Conservation (phyloP, 2,888 invertebrate genomes). For the Phaedon cochleariae region DNA sequence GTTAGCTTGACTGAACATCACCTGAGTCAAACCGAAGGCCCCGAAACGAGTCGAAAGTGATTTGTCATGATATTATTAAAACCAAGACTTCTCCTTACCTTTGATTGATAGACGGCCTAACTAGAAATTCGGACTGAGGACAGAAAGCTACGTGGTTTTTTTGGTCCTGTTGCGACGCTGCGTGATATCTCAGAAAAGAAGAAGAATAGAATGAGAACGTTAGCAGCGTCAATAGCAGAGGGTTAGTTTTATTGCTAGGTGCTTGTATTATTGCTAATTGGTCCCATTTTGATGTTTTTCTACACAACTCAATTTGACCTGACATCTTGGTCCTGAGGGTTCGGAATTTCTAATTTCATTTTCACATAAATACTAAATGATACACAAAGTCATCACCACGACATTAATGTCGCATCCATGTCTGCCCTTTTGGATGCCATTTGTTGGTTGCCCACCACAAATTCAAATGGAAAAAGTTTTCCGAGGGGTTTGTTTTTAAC, state of each 20-base stretch:
- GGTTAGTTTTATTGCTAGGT: conserved; percentile 39
- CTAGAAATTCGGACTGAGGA: conserved; percentile 42
- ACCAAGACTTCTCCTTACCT: conserved; percentile 33
- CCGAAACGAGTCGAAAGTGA: conserved; percentile 43
- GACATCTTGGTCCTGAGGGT: no score
- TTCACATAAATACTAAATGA: no score
- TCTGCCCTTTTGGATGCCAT: no score
- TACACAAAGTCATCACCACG: no score
- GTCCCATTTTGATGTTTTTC: no score
- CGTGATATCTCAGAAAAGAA: conserved; percentile 29
- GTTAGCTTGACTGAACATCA: conserved; percentile 30
- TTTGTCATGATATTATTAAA: conserved; percentile 46
- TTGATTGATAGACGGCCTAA: conserved; percentile 48
- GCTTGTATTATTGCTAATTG: no score
- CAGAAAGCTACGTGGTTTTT: conserved; percentile 41
- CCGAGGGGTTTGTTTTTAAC: no score
- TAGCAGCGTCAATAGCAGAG: conserved; percentile 24
- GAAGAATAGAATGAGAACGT: conserved; percentile 30
- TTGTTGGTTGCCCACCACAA: no score
- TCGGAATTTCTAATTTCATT: no score
- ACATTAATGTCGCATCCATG: no score
- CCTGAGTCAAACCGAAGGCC: conserved; percentile 25
- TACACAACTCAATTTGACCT: no score
- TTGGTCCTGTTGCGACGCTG: conserved; percentile 24
- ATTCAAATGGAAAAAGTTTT: no score